Base-by-base conservation (phyloP, 2,888 invertebrate species). In the Melinaea marsaeus region DNA sequence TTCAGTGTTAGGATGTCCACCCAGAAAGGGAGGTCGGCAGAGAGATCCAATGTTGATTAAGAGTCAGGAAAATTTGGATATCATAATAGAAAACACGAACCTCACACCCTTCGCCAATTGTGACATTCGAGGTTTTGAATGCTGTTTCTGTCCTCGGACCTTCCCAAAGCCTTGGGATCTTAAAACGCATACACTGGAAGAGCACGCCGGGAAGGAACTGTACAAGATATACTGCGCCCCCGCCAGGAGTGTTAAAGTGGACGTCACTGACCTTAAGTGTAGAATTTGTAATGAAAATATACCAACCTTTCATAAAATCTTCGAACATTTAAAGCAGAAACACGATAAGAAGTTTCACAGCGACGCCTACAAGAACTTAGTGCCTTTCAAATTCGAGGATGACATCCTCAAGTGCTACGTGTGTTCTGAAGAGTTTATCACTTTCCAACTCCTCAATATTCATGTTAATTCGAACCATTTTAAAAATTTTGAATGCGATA, bases 191-290 rank as follows among this genome's bases (percentile, higher is more conserved):
- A 79, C 78, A 0, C 55, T 73, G 1, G 65, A 72, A 3, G 61
- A 54, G 2, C 77, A 78, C 55, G 64, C 34, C n/a, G 55, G 48
- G 13, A 22, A 54, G 11, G 59, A 61, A 32, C 55, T 51, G 13
- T 7, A 62, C n/a, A 60, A 35, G 7, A 37, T 60, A 42, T 42
- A 42, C 11, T 42, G 42, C 9, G 42, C 42, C 7, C 42, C 42
- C 1, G 42, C 7, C 9, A 42, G 42, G 42, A 42, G 86, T 0
- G 80, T 88, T 0, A 87, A 88, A 13, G 85, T 82, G 0, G 89
- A 89, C 47, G 73, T 86, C 0, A 83, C 83, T 0, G 74, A 84
- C 22, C 45, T 89, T 0, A 76, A 76, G 57, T 89, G 89, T 47
- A 79, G 68, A 0, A 32, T 86, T 33, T 89, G 89, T 47, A 62